A percentile compares a stretch with the other conserved stretches of the same genome.
Conservation (phyloP, 2,888 invertebrate species). For the Ophioninae sp. region DNA sequence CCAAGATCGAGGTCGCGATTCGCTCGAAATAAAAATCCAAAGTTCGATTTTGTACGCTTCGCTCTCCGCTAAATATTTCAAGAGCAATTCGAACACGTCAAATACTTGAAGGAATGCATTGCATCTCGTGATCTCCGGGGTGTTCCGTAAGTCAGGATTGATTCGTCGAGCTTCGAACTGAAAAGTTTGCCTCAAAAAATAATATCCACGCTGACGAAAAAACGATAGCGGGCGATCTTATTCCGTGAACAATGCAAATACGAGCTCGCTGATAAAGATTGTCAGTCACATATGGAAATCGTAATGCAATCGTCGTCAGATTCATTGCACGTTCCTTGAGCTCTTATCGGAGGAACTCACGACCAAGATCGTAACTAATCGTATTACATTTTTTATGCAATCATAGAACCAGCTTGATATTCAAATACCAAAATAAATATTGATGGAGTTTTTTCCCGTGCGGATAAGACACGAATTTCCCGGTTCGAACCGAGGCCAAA, state of each 20-base stretch:
- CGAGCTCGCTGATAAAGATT: background rate
- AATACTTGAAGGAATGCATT: background rate
- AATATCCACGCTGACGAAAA: background rate
- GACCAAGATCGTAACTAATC: background rate
- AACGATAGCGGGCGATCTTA: background rate
- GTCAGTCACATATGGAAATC: background rate
- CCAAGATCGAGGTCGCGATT: slow-evolving; percentile 21
- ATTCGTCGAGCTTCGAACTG: background rate
- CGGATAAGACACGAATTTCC: background rate
- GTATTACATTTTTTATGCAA: background rate
- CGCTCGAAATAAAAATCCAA: slow-evolving; percentile 5
- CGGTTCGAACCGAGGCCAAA: background rate
- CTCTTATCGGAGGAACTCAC: no score
- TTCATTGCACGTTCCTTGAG: no score
- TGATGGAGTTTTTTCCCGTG: background rate
- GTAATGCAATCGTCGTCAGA: background rate
- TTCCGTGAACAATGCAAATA: background rate
- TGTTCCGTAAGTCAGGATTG: background rate
- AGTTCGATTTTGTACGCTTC: background rate
- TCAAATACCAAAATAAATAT: background rate
- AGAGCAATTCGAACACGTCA: background rate
- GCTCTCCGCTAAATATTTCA: background rate
- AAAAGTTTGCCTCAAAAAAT: background rate
- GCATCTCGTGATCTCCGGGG: background rate
- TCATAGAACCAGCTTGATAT: background rate